Conservation (phyloP, 2,113 vertebrate genomes). For the Dicrurus megarhynchus region DNA sequence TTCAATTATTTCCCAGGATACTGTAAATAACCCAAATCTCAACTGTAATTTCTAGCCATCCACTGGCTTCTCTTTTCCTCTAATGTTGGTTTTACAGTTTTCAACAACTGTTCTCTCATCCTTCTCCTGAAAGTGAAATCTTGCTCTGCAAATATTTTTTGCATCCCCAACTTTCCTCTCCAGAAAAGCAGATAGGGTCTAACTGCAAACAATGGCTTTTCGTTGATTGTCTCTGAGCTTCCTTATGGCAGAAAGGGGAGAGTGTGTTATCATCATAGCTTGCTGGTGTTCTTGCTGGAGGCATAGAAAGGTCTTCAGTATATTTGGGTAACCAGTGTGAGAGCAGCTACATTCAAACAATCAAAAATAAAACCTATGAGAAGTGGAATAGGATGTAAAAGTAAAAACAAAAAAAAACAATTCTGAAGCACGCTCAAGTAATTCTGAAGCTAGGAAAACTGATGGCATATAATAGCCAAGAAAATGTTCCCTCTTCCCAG, state of each 20-base stretch:
- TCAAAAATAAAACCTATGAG: not conserved
- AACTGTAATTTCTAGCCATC: not conserved
- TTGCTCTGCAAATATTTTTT: not conserved
- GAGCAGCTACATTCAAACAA: not conserved
- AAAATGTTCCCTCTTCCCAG: not conserved
- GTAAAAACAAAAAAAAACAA: not conserved
- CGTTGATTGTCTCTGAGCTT: not conserved
- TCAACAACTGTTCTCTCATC: not conserved
- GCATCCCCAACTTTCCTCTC: not conserved
- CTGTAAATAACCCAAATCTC: not conserved
- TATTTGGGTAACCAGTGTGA: not conserved
- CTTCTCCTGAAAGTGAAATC: not conserved
- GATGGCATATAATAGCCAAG: not conserved
- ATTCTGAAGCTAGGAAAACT: not conserved
- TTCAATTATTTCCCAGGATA: not conserved
- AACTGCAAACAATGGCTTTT: not conserved
- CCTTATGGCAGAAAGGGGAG: not conserved
- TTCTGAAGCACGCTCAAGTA: not conserved
- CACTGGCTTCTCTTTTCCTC: not conserved
- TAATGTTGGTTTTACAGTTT: not conserved
- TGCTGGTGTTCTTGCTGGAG: not conserved
- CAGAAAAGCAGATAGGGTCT: not conserved
- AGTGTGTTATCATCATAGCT: not conserved
- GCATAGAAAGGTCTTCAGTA: not conserved
- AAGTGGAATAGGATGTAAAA: not conserved